These are phyloP conservation scores for Serinus canaria DNA, from an alignment of 2,113 vertebrate species.

Conservation along the genomic window DNA sequence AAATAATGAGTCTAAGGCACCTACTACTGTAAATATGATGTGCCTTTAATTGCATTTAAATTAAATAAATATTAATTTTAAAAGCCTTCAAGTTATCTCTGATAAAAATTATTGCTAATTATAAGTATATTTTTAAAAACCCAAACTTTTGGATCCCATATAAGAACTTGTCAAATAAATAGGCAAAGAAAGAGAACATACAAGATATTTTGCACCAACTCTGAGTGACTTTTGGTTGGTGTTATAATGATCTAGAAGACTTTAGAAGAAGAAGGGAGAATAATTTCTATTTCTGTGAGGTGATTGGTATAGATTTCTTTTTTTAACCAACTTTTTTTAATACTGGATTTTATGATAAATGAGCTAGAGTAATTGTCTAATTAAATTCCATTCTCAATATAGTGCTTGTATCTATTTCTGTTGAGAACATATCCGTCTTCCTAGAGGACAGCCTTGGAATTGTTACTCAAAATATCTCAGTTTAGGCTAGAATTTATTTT, in stretches of 20 bases:
- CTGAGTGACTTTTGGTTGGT: not conserved
- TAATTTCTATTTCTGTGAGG: not conserved
- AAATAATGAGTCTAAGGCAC: not conserved
- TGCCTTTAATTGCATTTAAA: not conserved
- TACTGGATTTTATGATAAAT: not conserved
- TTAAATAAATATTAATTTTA: not conserved
- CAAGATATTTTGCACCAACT: not conserved
- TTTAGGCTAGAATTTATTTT: not conserved
- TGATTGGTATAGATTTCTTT: not conserved
- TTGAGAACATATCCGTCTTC: not conserved
- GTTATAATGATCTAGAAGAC: not conserved
- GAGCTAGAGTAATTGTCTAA: not conserved
- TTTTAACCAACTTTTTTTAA: not conserved
- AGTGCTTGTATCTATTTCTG: not conserved
- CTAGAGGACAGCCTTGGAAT: not conserved
- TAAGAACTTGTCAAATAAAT: not conserved
- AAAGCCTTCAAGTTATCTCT: not conserved
- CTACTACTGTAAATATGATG: not conserved
- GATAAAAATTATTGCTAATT: not conserved
- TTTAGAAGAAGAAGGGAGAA: not conserved
- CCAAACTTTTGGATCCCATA: not conserved
- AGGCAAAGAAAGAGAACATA: not conserved
- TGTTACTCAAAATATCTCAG: not conserved
- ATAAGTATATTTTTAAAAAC: not conserved
- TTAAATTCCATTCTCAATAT: not conserved